Base-by-base conservation (phyloP, 2,113 vertebrate genomes). In the Aplodontia rufa region DNA sequence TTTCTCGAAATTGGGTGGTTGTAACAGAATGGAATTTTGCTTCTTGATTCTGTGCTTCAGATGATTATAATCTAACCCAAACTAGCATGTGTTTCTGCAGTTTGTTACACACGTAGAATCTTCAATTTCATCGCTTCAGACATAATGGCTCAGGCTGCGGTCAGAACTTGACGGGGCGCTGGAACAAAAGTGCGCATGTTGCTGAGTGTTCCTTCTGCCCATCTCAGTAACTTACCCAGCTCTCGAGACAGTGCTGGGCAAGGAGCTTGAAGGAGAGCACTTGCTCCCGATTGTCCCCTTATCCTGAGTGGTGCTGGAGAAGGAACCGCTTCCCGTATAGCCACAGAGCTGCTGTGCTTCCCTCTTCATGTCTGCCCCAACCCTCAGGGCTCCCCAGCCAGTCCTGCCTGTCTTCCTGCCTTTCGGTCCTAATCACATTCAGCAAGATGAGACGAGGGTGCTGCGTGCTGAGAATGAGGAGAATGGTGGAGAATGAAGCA, bases 31-130 rank as follows among this genome's bases (percentile, higher is more conserved):
- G 93, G 81, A 81, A n/a, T 83, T 86, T 93, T 82, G 94, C 85
- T 81, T 89, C 87, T 87, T 72, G 88, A 75, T 45, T 71, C 87
- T 93, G 89, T 94, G 87, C 71, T 83, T 95, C 86, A 24, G 87
- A 92, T 71, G 94, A 96, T 97, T 92, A 96, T 86, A 96, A 40
- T 75, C 94, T 91, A 79, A 80, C 93, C 81, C 49, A 87, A 95
- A 93, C 93, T 71, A 49, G 95, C 93, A 32, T 26, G 83, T 79
- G 89, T 95, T 78, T 82, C 91, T 95, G 94, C 95, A 24, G 71
- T 94, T 92, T 86, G 93, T 94, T 94, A n/a, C 17, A 42, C 13
- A 58, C 24, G 1, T 32, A 89, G 93, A 37, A 1, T 30, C 82
- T 83, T 42, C 14, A 20, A 37, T 1, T 75, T 88, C 80, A 28